Conservation (phyloP, 2,888 invertebrate genomes). For the Polydrusus cervinus region DNA sequence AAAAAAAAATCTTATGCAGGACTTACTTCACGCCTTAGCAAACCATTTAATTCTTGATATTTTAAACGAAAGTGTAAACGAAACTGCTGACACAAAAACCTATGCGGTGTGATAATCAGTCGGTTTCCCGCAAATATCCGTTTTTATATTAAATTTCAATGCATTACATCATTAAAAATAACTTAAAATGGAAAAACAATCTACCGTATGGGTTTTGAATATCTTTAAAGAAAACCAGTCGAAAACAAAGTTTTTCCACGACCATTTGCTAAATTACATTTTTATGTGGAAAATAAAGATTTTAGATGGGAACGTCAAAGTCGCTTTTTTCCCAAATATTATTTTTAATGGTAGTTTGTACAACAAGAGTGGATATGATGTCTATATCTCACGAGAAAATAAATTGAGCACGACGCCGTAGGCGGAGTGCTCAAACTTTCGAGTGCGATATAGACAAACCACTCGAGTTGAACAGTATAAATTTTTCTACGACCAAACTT, state of each 20-base stretch:
- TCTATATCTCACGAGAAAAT: no score
- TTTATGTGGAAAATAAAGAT: no score
- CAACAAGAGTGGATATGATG: no score
- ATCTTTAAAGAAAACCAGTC: no score
- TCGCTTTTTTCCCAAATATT: no score
- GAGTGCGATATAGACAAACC: no score
- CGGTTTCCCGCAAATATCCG: conserved; percentile 35
- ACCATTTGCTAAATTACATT: not conserved
- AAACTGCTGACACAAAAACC: conserved; percentile 40
- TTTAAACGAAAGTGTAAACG: conserved; percentile 37
- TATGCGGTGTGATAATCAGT: conserved; percentile 30
- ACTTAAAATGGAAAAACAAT: conserved; percentile 31
- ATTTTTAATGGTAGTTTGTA: no score
- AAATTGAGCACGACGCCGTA: no score
- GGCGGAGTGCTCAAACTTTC: no score
- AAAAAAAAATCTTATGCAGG: conserved; percentile 19
- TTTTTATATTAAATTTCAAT: conserved; percentile 28
- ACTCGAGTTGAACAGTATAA: no score
- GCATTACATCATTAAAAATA: conserved; percentile 32
- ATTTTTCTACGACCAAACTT: no score
- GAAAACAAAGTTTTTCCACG: not conserved
- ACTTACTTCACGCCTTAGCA: conserved; percentile 24
- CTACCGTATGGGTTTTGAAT: not conserved
- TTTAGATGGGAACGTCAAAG: no score
- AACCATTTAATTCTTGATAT: conserved; percentile 22